Conservation (phyloP, 2,797 vertebrate species). For the Manis crassicaudata region DNA sequence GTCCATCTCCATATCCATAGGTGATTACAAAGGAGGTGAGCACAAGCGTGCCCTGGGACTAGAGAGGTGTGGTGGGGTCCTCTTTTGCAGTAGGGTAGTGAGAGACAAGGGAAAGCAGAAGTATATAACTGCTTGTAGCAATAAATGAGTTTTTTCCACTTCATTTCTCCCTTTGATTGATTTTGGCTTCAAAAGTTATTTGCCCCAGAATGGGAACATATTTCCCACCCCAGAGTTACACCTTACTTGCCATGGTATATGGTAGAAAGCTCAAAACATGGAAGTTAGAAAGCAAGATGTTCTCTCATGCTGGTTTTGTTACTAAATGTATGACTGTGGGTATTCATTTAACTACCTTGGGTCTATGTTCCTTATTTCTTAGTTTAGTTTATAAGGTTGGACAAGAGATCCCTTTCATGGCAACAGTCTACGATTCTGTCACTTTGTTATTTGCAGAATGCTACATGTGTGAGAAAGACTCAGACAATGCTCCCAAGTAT, state of each 20-base stretch:
- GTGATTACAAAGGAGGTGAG: too few relatives aligned
- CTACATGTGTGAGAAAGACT: neutral
- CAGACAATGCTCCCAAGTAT: neutral
- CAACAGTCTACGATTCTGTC: neutral
- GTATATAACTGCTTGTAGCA: too few relatives aligned
- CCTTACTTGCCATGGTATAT: neutral
- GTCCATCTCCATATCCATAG: too few relatives aligned
- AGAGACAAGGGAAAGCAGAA: too few relatives aligned
- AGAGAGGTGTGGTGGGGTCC: too few relatives aligned
- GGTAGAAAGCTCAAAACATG: neutral
- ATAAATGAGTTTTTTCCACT: too few relatives aligned
- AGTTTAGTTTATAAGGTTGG: neutral
- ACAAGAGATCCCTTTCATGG: neutral
- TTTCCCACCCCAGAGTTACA: neutral
- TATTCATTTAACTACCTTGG: neutral
- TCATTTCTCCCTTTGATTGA: too few relatives aligned
- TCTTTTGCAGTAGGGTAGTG: too few relatives aligned
- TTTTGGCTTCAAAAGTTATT: too few relatives aligned
- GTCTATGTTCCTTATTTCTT: neutral
- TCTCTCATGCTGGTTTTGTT: neutral
- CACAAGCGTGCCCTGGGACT: too few relatives aligned
- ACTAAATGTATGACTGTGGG: neutral
- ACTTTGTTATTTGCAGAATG: conserved; percentile 5
- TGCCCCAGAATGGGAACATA: too few relatives aligned
- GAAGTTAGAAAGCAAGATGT: neutral